Conservation (phyloP, 1,140 invertebrate species). For the Triops longicaudatus region DNA sequence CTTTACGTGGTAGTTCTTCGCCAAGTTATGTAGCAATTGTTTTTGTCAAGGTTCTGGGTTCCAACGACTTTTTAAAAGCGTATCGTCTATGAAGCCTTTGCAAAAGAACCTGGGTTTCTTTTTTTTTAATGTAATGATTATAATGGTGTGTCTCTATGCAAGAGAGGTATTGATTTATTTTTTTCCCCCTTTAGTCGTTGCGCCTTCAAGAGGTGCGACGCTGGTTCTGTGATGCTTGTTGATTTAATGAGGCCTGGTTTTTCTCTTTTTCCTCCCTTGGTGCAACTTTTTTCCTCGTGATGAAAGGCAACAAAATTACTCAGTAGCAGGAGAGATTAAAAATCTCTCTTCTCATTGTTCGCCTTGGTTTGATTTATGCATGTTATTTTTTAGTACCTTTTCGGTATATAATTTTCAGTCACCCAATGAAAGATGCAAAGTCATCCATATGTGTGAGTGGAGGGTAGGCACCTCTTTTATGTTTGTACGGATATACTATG, state of each 20-base stretch:
- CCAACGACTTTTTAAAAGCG: background rate
- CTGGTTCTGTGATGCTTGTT: conserved; percentile 1
- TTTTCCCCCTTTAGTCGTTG: background rate
- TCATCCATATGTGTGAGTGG: too few relatives aligned
- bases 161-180: background rate
- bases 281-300: background rate
- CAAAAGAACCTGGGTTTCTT: background rate
- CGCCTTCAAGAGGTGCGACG: conserved; percentile 9
- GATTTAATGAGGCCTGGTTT: background rate
- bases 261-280: background rate
- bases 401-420: background rate
- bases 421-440: too few relatives aligned
- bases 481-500: too few relatives aligned
- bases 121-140: background rate
- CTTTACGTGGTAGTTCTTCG: background rate
- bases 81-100: background rate
- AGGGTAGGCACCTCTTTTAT: too few relatives aligned
- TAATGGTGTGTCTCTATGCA: background rate
- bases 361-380: background rate
- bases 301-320: background rate
- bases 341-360: background rate
- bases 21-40: background rate
- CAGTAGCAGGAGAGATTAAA: background rate
- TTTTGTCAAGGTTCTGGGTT: background rate
- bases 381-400: background rate